phyloP scores from a whole-genome alignment of 2,113 vertebrate genomes.

The Salvator merianae region DNA sequence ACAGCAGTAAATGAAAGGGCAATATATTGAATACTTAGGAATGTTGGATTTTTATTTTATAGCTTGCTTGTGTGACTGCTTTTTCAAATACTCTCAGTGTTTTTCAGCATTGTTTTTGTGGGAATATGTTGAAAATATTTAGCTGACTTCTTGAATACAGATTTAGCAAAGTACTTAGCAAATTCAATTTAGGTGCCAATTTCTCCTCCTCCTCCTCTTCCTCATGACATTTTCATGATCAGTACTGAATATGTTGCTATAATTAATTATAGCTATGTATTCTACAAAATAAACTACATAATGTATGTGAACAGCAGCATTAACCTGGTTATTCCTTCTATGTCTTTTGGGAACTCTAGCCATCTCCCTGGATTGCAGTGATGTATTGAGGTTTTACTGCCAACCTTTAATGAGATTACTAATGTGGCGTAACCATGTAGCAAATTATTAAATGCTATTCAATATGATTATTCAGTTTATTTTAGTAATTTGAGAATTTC shows the following conservation, averaged over 20 bases:
- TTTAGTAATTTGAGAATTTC: conserved; percentile 20
- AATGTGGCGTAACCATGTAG: neutral
- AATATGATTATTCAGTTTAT: conserved; percentile 13
- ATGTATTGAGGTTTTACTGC: conserved; percentile 2
- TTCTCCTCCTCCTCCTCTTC: neutral
- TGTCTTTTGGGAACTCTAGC: conserved; percentile 9
- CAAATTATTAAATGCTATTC: conserved; percentile 29
- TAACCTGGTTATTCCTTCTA: conserved; percentile 9
- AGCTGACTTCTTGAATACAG: conserved; percentile 3
- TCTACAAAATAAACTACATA: conserved; percentile 21
- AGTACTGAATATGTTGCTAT: neutral
- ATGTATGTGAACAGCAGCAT: neutral
- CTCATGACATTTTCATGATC: neutral
- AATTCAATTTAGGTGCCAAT: neutral
- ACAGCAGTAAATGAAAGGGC: too few species aligned
- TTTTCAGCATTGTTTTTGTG: neutral
- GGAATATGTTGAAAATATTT: neutral
- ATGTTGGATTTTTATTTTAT: neutral
- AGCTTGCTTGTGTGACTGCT: neutral
- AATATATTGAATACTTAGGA: too few species aligned
- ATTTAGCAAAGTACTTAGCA: conserved; percentile 1
- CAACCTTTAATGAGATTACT: conserved; percentile 11
- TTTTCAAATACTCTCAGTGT: neutral
- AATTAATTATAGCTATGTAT: neutral
- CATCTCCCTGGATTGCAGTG: conserved; percentile 20